phyloP scores from a whole-genome alignment of 2,888 invertebrate genomes.

The Argyra leucocephala region DNA sequence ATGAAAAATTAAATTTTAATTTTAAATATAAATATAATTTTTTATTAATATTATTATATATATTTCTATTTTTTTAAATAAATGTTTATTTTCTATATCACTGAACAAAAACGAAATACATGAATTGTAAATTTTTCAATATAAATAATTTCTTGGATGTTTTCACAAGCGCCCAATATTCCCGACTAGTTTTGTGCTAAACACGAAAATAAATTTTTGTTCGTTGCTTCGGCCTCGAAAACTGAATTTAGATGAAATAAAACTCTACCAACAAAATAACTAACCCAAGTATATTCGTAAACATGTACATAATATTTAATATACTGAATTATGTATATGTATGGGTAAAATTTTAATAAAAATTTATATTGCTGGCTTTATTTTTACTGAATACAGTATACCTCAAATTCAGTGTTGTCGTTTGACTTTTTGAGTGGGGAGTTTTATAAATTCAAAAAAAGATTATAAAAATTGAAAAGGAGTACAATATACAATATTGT shows the following conservation, averaged over 20 bases:
- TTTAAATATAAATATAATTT: too few relatives aligned
- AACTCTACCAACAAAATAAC: neutral
- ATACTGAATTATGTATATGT: neutral
- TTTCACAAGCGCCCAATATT: slow-evolving; percentile 6
- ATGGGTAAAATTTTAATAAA: neutral
- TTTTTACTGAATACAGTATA: neutral
- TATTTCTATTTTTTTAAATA: too few relatives aligned
- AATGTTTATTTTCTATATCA: too few relatives aligned
- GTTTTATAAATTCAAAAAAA: too few relatives aligned
- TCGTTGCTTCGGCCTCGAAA: neutral
- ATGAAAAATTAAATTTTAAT: too few relatives aligned
- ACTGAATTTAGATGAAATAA: neutral
- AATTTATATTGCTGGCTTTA: neutral
- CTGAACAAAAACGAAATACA: too few relatives aligned
- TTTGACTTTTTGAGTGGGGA: too few relatives aligned
- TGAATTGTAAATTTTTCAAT: too few relatives aligned
- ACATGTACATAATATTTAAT: neutral
- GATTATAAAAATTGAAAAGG: too few relatives aligned
- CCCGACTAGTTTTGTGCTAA: slow-evolving; percentile 5
- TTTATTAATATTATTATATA: too few relatives aligned
- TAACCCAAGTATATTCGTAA: neutral
- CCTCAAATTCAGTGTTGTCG: neutral
- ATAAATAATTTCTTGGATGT: neutral
- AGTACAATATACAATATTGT: too few relatives aligned
- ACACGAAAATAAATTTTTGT: slow-evolving; percentile 6